These are phyloP conservation scores for Panopea generosa DNA, from an alignment of 2,888 invertebrate genomes.

Conservation along the genomic window DNA sequence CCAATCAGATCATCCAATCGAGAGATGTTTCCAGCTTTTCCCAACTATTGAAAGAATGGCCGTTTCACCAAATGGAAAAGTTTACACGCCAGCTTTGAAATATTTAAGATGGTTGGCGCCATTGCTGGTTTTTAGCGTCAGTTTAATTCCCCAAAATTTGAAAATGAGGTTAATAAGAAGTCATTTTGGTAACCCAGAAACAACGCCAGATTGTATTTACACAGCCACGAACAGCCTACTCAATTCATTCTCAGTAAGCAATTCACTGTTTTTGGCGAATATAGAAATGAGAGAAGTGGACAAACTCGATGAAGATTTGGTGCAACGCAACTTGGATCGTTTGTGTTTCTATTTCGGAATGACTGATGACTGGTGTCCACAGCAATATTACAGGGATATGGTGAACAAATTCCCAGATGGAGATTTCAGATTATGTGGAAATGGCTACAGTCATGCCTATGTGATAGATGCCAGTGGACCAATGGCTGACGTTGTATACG, in stretches of 20 bases:
- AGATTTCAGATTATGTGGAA: slow-evolving; percentile 88
- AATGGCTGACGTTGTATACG: slow-evolving; percentile 82
- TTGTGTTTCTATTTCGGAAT: slow-evolving; percentile 93
- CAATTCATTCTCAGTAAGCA: slow-evolving; percentile 78
- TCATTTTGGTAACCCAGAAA: slow-evolving; percentile 72
- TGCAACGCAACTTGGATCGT: slow-evolving; percentile 88
- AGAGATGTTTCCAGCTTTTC: slow-evolving; percentile 89
- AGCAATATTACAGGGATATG: slow-evolving; percentile 90
- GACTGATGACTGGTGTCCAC: slow-evolving; percentile 94
- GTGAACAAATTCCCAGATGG: slow-evolving; percentile 88
- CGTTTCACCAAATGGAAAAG: slow-evolving; percentile 90
- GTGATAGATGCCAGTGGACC: slow-evolving; percentile 87
- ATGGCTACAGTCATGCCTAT: slow-evolving; percentile 91
- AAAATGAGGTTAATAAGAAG: slow-evolving; percentile 76
- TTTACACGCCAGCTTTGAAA: slow-evolving; percentile 87
- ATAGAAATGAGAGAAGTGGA: slow-evolving; percentile 91
- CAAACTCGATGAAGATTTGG: slow-evolving; percentile 88
- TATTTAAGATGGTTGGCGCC: slow-evolving; percentile 85
- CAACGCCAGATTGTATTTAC: slow-evolving; percentile 78
- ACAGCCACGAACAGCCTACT: slow-evolving; percentile 81
- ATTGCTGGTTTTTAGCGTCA: slow-evolving; percentile 74
- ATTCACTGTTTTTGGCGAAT: slow-evolving; percentile 78
- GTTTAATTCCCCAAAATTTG: slow-evolving; percentile 72
- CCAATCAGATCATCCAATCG: slow-evolving; percentile 82
- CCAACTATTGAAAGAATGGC: slow-evolving; percentile 95